Base-by-base conservation (phyloP, 2,888 invertebrate genomes). In the Poecilus cupreus region DNA sequence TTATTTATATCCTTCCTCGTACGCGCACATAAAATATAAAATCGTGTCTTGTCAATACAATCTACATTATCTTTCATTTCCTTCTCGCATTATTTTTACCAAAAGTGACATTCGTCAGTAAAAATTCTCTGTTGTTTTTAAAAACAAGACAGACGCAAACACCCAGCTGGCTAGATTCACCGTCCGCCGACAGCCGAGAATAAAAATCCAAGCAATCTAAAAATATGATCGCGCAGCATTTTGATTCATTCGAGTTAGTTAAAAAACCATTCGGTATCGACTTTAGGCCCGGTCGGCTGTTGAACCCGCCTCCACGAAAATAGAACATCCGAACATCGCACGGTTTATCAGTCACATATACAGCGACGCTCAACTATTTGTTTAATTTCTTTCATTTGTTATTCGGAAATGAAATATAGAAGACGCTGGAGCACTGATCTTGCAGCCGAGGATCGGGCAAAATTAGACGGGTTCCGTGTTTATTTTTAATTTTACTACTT, bases 141-240 rank as follows among this genome's bases (percentile, higher is more conserved):
- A 57, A 46, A 20, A 24, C 57, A 57, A 57, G 6, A 57, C 18
- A 57, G n/a, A 16, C 2, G 26, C 5, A 26, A 39, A 51, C 74
- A 5, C 22, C 24, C 20, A 77, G 60, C 60, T 60, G 43, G 39
- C 26, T 26, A 60, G 60, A 43, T 22, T 74, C 49, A 49, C 16
- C 26, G 22, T 24, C 64, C n/a, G 2, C 4, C 43, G 72, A 72
- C 72, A 72, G 43, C 49, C 68, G 54, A 68, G 68, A 79, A 79
- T 79, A 79, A 79, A 46, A 79, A 68, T 64, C 43, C 46, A 46
- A 79, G 64, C 49, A 79, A 79, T 79, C 79, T 79, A 79, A 79
- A 79, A 79, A 79, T 79, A 79, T 79, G 43, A 79, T 79, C 68
- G 24, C 46, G 18, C 64, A 60, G 22, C 54, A 60, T 79, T 79